Base-by-base conservation (phyloP, 2,888 invertebrate genomes). In the Philereme transversata region DNA sequence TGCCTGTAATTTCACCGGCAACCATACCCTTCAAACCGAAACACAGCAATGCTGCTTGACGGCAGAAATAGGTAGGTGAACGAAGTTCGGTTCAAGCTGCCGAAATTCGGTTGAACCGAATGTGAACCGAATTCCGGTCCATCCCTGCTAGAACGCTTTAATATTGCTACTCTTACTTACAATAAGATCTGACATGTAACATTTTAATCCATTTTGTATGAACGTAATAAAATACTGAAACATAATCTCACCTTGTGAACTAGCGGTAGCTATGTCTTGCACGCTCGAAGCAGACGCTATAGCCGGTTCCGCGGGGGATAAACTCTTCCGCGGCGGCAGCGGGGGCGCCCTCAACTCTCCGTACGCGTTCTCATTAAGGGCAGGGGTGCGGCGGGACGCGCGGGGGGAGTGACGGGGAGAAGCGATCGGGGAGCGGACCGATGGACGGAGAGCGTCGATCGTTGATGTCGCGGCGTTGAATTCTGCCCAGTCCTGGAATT, bases 401-500 rank as follows among this genome's bases (percentile, higher is more conserved):
- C 86, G 76, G 0, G 90, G 91, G 7, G 85, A 90, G 67, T 93
- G 87, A 0, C 94, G 88, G 0, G 94, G 94, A 0, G 94, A 94
- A 0, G 93, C 93, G 11, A 88, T 90, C 5, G 94, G 94, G 45
- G 94, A 94, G 0, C 94, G 90, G 0, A 82, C 86, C 0, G 83
- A 81, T 0, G 90, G 90, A 0, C 91, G 83, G 0, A 94, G 83
- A 4, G 93, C 94, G 69, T 93, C 94, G 62, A 94, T 92, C 0
- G 93, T 94, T 4, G 94, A 94, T 3, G 94, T 94, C 0, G 94
- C 94, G 9, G 94, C 94, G 83, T 94, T 94, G 86, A 94, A 94
- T 64, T 94, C 94, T 9, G 89, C 88, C 86, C 94, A 94, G 67
- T 94, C 94, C 94, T 94, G 77, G 4, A 51, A 60, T 11, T 5